Percentiles rank a stretch among this genome's conserved stretches.
Conservation (phyloP, 2,888 invertebrate species). For the Pomacea canaliculata region DNA sequence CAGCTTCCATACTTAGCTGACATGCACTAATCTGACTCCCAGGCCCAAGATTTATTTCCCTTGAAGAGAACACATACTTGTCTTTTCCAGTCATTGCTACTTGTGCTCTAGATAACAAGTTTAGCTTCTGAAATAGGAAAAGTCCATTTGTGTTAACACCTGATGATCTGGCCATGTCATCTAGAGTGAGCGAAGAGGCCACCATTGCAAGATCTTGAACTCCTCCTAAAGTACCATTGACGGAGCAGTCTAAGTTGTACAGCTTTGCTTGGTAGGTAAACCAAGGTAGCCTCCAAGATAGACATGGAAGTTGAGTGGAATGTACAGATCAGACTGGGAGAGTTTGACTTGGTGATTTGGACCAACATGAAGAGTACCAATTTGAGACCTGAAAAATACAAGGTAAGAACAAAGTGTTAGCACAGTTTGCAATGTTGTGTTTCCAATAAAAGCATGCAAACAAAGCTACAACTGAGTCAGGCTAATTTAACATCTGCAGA, state of each 20-base stretch:
- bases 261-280: slow-evolving; percentile 45
- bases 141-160: slow-evolving; percentile 10
- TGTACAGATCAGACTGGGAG: slow-evolving; percentile 36
- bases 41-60: slow-evolving; percentile 18
- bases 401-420: neutral
- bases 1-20: slow-evolving; percentile 28
- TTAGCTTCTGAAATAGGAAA: slow-evolving; percentile 16
- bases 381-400: neutral
- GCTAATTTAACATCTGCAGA: too few relatives aligned
- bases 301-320: slow-evolving; percentile 21
- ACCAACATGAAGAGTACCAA: slow-evolving; percentile 51
- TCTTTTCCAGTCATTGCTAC: slow-evolving; percentile 22
- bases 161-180: slow-evolving; percentile 33
- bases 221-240: slow-evolving; percentile 46
- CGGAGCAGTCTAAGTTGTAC: slow-evolving; percentile 36
- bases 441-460: too few relatives aligned
- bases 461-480: too few relatives aligned
- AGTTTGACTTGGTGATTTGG: slow-evolving; percentile 42
- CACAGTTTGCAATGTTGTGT: too few relatives aligned
- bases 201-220: slow-evolving; percentile 40
- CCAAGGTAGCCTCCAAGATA: slow-evolving; percentile 9
- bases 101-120: slow-evolving; percentile 15
- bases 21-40: slow-evolving; percentile 31
- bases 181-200: slow-evolving; percentile 32
- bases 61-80: neutral